Percentiles rank a stretch among this genome's conserved stretches.
phyloP scores from a whole-genome alignment of 2,797 vertebrate genomes.

The Sebastolobus altivelis region DNA sequence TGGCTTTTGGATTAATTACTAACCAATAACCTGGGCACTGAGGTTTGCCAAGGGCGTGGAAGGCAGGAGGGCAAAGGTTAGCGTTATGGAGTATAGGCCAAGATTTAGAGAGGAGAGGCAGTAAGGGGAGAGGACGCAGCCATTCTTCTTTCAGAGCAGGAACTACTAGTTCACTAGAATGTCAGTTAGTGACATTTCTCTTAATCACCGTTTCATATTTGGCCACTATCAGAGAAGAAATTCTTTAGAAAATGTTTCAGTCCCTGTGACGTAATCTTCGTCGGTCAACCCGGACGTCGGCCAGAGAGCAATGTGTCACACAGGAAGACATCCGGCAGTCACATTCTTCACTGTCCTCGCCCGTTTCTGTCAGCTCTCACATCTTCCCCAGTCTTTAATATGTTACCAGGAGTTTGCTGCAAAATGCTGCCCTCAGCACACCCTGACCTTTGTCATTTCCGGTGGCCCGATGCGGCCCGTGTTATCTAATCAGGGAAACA shows the following conservation, averaged over 20 bases:
- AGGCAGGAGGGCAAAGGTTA: slow-evolving; percentile 71
- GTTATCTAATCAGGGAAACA: slow-evolving; percentile 82
- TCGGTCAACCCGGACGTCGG: slow-evolving; percentile 33
- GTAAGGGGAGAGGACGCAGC: slow-evolving; percentile 1
- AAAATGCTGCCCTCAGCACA: slow-evolving; percentile 79
- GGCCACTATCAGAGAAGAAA: not conserved
- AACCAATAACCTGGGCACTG: slow-evolving; percentile 66
- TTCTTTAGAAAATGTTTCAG: slow-evolving; percentile 19
- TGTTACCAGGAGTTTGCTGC: slow-evolving; percentile 76
- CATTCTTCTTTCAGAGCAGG: slow-evolving; percentile 17
- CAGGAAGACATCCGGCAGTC: slow-evolving; percentile 50
- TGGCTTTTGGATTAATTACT: slow-evolving; percentile 73
- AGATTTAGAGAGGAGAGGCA: slow-evolving; percentile 43
- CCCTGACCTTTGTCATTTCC: slow-evolving; percentile 84
- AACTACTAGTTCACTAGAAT: slow-evolving; percentile 18
- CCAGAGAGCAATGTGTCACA: slow-evolving; percentile 42
- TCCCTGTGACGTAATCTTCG: slow-evolving; percentile 27
- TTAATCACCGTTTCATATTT: slow-evolving; percentile 35
- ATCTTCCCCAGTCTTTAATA: slow-evolving; percentile 74
- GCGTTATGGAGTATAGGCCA: slow-evolving; percentile 29
- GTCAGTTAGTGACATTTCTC: slow-evolving; percentile 5
- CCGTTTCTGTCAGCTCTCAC: slow-evolving; percentile 31
- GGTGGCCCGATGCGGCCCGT: slow-evolving; percentile 62
- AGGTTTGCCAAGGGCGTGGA: slow-evolving; percentile 75
- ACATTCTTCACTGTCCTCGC: slow-evolving; percentile 36